These are phyloP conservation scores for Coracias cyanogaster DNA, from an alignment of 2,797 vertebrate genomes.

Conservation along the genomic window DNA sequence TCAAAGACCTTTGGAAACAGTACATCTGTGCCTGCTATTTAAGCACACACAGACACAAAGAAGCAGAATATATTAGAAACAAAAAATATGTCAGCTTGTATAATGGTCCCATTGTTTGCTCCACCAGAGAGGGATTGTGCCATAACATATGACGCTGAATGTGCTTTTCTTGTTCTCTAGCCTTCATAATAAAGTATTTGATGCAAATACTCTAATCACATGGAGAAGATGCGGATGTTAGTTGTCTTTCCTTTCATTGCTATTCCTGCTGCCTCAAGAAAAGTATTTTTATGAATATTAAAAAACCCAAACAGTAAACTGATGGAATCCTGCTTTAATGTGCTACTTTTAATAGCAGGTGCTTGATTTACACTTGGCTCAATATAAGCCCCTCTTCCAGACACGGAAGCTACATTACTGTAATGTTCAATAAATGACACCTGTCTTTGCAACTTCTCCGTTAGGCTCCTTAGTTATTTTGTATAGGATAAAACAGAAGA, in stretches of 20 bases:
- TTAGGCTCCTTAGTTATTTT: not conserved
- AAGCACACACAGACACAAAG: slow-evolving; percentile 78
- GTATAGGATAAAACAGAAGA: not conserved
- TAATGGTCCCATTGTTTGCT: slow-evolving; percentile 78
- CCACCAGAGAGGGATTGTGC: slow-evolving; percentile 76
- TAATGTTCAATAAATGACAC: slow-evolving; percentile 77
- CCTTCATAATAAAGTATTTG: slow-evolving; percentile 77
- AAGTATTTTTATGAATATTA: slow-evolving; percentile 76
- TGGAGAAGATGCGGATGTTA: slow-evolving; percentile 64
- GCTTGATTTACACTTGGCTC: slow-evolving; percentile 29
- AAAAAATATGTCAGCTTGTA: slow-evolving; percentile 81
- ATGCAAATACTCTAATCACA: slow-evolving; percentile 74
- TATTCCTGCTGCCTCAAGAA: slow-evolving; percentile 12
- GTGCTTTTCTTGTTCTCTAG: slow-evolving; percentile 73
- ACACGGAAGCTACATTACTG: slow-evolving; percentile 74
- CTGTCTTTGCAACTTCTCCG: slow-evolving; percentile 70
- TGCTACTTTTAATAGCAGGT: slow-evolving; percentile 48
- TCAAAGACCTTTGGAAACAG: slow-evolving; percentile 80
- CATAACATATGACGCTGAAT: slow-evolving; percentile 74
- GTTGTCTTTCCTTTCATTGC: slow-evolving; percentile 49
- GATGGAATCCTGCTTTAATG: slow-evolving; percentile 35
- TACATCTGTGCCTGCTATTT: slow-evolving; percentile 81
- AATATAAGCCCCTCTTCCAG: slow-evolving; percentile 79
- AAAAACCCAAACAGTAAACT: slow-evolving; percentile 38
- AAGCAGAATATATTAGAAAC: slow-evolving; percentile 80